phyloP scores from a whole-genome alignment of 2,797 vertebrate genomes.

The Tenualosa ilisha region DNA sequence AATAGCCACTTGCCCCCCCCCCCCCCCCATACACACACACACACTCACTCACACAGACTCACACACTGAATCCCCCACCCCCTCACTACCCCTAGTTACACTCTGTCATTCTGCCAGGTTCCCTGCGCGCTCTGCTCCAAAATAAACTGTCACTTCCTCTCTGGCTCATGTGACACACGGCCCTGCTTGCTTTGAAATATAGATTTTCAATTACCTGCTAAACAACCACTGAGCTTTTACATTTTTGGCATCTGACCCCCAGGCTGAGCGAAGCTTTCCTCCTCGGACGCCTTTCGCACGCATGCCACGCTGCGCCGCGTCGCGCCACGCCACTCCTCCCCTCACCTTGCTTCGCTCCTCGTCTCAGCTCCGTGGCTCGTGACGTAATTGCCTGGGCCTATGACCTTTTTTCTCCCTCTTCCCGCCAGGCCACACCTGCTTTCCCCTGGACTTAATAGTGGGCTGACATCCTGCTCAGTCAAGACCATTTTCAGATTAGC shows the following conservation, averaged over 20 bases:
- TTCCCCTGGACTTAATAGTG: slow-evolving; percentile 1
- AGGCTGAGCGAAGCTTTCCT: slow-evolving; percentile 23
- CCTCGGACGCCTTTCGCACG: not conserved
- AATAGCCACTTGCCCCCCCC: not conserved
- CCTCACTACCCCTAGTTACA: not conserved
- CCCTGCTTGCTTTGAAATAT: slow-evolving; percentile 51
- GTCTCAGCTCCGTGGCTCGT: slow-evolving; percentile 23
- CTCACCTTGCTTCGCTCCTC: not conserved
- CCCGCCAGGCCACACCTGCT: slow-evolving; percentile 6
- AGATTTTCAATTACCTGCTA: slow-evolving; percentile 49
- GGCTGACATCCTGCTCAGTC: slow-evolving; percentile 11
- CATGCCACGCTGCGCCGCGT: not conserved
- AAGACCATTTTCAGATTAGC: slow-evolving; percentile 18
- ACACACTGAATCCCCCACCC: not conserved
- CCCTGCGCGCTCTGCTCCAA: slow-evolving; percentile 35
- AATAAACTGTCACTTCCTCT: slow-evolving; percentile 47
- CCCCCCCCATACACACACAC: not conserved
- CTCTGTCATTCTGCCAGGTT: not conserved
- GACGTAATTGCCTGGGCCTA: slow-evolving; percentile 29
- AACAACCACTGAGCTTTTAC: slow-evolving; percentile 43
- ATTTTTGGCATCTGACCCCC: slow-evolving; percentile 47
- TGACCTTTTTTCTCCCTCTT: slow-evolving; percentile 27
- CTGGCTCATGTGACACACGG: slow-evolving; percentile 32
- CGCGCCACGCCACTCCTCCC: not conserved
- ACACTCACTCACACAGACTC: not conserved